A percentile compares a stretch with the other conserved stretches of the same genome.
Evolutionary conservation across 2,113 vertebrate genomes (phyloP).

Genomic region (Seriola quinqueradiata): DNA sequence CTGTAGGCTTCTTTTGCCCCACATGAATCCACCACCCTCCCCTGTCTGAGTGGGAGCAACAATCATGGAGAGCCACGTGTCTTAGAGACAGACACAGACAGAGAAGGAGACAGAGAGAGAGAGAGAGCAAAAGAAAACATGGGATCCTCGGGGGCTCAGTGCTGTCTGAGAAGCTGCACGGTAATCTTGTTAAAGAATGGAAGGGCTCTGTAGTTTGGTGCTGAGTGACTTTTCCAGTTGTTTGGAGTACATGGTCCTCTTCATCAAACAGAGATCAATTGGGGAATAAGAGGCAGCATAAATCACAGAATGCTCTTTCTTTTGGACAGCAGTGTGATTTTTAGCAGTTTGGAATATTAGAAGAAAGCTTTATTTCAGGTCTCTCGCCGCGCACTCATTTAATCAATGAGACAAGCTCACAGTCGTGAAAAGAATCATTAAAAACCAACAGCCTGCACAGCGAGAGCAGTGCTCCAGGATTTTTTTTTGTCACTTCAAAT

Average conservation of each 20-base stretch:
- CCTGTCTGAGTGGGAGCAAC: constrained; percentile 48
- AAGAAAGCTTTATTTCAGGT: constrained; percentile 37
- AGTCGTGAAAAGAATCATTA: constrained; percentile 4
- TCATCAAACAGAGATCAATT: constrained; percentile 29
- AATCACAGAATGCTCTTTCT: constrained; percentile 29
- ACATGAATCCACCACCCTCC: constrained; percentile 17
- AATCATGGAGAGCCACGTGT: constrained; percentile 72
- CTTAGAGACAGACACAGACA: constrained; percentile 68
- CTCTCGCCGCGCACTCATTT: constrained; percentile 2
- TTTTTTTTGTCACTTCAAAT: neutral
- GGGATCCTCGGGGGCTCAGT: constrained; percentile 60
- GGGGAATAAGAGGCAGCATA: constrained; percentile 24
- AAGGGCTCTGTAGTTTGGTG: constrained; percentile 46
- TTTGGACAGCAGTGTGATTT: constrained; percentile 16
- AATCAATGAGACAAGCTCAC: constrained; percentile 29
- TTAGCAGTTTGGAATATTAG: constrained; percentile 26
- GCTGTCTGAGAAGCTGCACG: constrained; percentile 68
- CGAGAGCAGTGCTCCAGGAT: neutral
- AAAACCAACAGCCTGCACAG: neutral
- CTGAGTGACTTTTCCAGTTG: constrained; percentile 48
- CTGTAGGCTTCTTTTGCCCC: constrained; percentile 48
- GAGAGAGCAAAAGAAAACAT: constrained; percentile 49
- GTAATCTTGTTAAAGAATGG: constrained; percentile 65
- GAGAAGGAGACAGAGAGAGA: constrained; percentile 39
- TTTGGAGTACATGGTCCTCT: constrained; percentile 26